These are phyloP conservation scores for Escarpia spicata DNA, from an alignment of 2,888 invertebrate genomes.

Conservation along the genomic window DNA sequence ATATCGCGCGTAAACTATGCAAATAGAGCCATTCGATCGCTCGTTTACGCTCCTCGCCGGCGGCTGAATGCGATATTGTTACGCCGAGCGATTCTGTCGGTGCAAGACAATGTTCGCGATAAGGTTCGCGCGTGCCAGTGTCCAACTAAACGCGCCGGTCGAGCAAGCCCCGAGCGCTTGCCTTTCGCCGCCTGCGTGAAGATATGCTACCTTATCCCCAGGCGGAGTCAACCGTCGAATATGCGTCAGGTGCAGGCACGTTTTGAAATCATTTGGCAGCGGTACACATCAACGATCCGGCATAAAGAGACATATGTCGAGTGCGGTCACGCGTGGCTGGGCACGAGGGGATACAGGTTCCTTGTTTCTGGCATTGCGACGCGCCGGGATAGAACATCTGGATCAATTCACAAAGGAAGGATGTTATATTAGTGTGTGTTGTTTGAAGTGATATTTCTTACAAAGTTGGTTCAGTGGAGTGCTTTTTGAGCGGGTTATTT, in stretches of 20 bases:
- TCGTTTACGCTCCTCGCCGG: background rate
- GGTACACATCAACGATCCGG: background rate
- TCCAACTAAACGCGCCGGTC: background rate
- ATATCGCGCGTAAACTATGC: constrained; percentile 13
- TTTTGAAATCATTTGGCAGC: constrained; percentile 3
- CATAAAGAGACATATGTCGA: background rate
- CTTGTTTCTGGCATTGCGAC: background rate
- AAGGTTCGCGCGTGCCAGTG: background rate
- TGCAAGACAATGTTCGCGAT: background rate
- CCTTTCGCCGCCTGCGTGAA: background rate
- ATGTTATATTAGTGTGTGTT: background rate
- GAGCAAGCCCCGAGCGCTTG: background rate
- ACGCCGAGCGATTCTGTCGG: background rate
- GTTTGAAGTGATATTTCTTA: background rate
- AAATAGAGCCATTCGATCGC: background rate
- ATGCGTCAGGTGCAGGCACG: background rate
- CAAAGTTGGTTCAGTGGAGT: background rate
- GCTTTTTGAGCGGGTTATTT: background rate
- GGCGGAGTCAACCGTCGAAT: background rate
- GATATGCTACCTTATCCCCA: background rate
- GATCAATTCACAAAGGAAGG: background rate
- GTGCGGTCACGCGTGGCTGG: background rate
- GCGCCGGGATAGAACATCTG: background rate
- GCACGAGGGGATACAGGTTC: background rate
- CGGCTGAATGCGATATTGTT: constrained; percentile 16